Evolutionary conservation across 2,888 invertebrate species (phyloP), one percentile per base, ranked within the genome.

Genomic region (Amphimallon solstitiale): DNA sequence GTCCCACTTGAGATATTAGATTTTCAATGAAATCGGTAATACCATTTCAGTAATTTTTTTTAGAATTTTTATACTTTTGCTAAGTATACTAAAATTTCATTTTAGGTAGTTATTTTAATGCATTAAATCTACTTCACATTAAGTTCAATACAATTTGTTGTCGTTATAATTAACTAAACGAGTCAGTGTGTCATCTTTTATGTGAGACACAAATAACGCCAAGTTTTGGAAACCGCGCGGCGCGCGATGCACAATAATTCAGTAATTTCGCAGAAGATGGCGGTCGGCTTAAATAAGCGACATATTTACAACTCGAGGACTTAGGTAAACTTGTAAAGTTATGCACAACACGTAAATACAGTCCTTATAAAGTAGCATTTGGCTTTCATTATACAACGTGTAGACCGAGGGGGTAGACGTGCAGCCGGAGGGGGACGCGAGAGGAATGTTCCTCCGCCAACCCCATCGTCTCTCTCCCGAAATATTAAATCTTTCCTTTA

Each of bases 311-410:
- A 77, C 79, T 74, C 67, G 38, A 64, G 66, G 72, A 73, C 80
- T 82, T 82, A 82, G 80, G 80, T 77, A 80, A 82, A 81, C 78
- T 82, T 81, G 79, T 75, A 78, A 82, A 82, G 79, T 82, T 82
- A 82, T 82, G 81, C 82, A 78, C 80, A 80, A 81, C 82, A 82
- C 82, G 82, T 82, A 81, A 82, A 81, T 81, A 80, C 64, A 70
- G 69, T 70, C 70, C 64, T 59, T 63, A 64, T 67, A 67, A 67
- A 67, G 67, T 67, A 67, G 64, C 67, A 67, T 67, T 67, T 67
- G 67, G 67, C 54, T 67, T 67, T 67, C 67, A 67, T 67, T 67
- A 67, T 67, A 66, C 54, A 37, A 54, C 45, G 45, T 51, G 54
- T 52, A 52, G 64, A 54, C 54, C 19, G 52, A 60, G 59, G 45